These are phyloP conservation scores for Linnaemya tessellans DNA, from an alignment of 2,888 invertebrate species.

Conservation along the genomic window DNA sequence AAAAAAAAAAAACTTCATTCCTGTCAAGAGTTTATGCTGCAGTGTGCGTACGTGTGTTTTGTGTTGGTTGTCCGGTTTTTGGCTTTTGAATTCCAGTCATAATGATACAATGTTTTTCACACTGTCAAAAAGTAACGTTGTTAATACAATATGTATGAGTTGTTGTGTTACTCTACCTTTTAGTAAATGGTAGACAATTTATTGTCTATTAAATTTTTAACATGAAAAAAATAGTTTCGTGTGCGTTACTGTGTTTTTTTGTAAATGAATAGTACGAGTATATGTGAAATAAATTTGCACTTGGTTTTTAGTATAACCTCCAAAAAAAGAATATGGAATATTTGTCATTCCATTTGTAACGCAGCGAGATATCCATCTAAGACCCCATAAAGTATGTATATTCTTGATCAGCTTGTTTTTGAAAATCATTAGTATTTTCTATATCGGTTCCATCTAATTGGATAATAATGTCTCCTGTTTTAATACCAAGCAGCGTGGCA, in stretches of 20 bases:
- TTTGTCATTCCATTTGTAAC: too few relatives aligned
- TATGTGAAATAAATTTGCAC: conserved; percentile 34
- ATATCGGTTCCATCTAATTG: too few relatives aligned
- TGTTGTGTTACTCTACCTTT: conserved; percentile 3
- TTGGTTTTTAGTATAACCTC: too few relatives aligned
- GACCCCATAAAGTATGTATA: too few relatives aligned
- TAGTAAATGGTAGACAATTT: conserved; percentile 40
- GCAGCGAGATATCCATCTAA: too few relatives aligned
- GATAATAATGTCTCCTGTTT: too few relatives aligned
- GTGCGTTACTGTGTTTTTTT: neutral
- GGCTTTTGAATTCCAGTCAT: neutral
- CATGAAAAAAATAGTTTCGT: conserved; percentile 1
- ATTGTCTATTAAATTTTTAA: conserved; percentile 49
- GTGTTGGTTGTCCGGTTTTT: neutral
- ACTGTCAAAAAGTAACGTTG: conserved; percentile 1
- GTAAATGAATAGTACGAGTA: neutral
- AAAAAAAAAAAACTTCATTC: conserved; percentile 10
- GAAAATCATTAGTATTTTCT: too few relatives aligned
- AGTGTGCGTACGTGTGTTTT: conserved; percentile 23
- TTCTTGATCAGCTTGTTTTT: too few relatives aligned
- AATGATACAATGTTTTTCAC: neutral
- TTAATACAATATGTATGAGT: conserved; percentile 5
- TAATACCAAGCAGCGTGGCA: too few relatives aligned
- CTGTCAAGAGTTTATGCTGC: conserved; percentile 6
- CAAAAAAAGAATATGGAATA: too few relatives aligned